Base-by-base conservation (phyloP, 2,888 invertebrate genomes). In the Coleophora deauratella region DNA sequence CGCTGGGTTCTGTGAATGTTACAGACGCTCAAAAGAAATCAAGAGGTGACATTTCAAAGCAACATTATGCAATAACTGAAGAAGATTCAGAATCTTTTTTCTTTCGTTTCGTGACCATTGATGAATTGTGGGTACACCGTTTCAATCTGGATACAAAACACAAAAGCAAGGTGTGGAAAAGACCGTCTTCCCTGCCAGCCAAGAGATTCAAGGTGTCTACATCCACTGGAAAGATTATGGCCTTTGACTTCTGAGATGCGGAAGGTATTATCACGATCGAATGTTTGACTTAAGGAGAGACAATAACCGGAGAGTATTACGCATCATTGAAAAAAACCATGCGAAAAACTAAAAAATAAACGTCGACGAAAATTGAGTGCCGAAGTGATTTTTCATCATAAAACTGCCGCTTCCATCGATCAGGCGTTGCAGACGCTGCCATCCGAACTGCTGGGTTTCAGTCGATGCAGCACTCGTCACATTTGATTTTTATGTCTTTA, bases 361-460 rank as follows among this genome's bases (percentile, higher is more conserved):
- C n/a, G n/a, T n/a, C n/a, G n/a, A n/a, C n/a, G n/a, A n/a, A n/a
- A n/a, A n/a, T n/a, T n/a, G 33, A 6, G 33, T 33, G 38, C 33
- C 4, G 37, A 7, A 30, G 38, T 38, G 38, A 14, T 38, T 38
- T 32, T 38, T 33, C 33, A 15, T 33, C 27, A 38, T 38, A 33
- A 33, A 9, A 33, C 32, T 33, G 38, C 14, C 7, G 21, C 38
- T 38, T 27, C 33, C 38, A 38, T 38, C 38, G 33, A 33, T 1
- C 27, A 15, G 33, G 33, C 27, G 15, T 38, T 38, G 38, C 38
- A 38, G 33, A 33, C 12, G 33, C 33, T 38, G 27, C 33, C 15
- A 38, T 38, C 13, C 32, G 21, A 38, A n/a, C n/a, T n/a, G n/a
- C n/a, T n/a, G n/a, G n/a, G n/a, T n/a, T n/a, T n/a, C n/a, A n/a